Conservation (phyloP, 2,888 invertebrate genomes). For the Crocallis elinguaria region DNA sequence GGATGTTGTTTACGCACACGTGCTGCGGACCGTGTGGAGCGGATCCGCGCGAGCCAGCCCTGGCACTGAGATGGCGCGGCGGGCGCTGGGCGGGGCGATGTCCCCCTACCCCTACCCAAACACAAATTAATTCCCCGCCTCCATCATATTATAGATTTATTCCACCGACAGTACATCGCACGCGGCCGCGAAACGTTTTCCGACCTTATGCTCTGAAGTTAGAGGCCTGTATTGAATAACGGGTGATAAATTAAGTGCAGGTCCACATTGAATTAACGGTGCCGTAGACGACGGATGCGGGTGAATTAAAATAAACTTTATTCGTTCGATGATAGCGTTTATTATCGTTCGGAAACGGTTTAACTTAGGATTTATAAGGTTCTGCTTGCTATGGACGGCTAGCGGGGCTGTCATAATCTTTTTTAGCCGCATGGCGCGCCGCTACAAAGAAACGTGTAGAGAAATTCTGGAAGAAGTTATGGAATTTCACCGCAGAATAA, state of each 20-base stretch:
- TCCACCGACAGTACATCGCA: constrained; percentile 70
- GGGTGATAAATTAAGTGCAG: constrained; percentile 76
- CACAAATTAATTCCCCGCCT: constrained; percentile 80
- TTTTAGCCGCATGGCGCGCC: constrained; percentile 78
- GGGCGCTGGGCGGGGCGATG: constrained; percentile 66
- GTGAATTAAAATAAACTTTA: constrained; percentile 61
- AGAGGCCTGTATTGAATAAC: constrained; percentile 78
- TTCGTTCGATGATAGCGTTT: constrained; percentile 49
- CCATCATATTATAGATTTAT: constrained; percentile 85
- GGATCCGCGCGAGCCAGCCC: constrained; percentile 43
- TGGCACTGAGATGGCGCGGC: constrained; percentile 80
- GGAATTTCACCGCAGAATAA: constrained; percentile 57
- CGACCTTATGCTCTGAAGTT: constrained; percentile 74
- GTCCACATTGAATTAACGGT: constrained; percentile 80
- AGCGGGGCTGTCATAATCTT: constrained; percentile 81
- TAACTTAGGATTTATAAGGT: constrained; percentile 70
- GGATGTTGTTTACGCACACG: constrained; percentile 41
- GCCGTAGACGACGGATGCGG: constrained; percentile 56
- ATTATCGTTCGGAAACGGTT: constrained; percentile 47
- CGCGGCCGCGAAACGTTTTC: constrained; percentile 71
- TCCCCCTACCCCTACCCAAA: constrained; percentile 68
- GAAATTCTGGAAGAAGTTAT: constrained; percentile 65
- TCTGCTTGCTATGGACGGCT: constrained; percentile 66
- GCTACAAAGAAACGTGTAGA: constrained; percentile 67
- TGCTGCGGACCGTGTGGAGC: constrained; percentile 34